Percentiles rank a stretch among this genome's conserved stretches.
These are phyloP conservation scores for Molossus molossus DNA, from an alignment of 2,797 vertebrate genomes.

Conservation along the genomic window DNA sequence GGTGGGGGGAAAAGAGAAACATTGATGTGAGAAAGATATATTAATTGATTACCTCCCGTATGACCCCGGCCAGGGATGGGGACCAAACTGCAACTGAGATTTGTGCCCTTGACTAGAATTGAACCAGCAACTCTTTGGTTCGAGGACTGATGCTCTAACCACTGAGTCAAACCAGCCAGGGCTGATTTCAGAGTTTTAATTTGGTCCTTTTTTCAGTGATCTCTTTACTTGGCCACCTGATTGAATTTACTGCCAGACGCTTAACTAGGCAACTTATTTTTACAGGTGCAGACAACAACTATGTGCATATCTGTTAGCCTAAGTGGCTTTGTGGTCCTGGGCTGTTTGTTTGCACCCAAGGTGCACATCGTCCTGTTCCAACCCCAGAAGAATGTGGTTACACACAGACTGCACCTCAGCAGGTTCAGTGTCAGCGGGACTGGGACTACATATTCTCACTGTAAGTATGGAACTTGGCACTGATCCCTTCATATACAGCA, in stretches of 20 bases:
- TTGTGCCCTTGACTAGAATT: too few species aligned
- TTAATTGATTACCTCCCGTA: too few species aligned
- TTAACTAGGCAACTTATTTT: constrained; percentile 84
- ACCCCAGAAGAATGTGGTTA: constrained; percentile 99
- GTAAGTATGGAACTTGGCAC: constrained; percentile 89
- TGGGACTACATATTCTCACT: constrained; percentile 96
- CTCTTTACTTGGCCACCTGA: background rate
- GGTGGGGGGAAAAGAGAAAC: too few species aligned
- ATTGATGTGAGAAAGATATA: too few species aligned
- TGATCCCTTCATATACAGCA: background rate
- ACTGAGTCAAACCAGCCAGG: too few species aligned
- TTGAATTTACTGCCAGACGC: background rate
- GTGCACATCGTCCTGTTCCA: constrained; percentile 99
- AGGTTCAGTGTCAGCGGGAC: constrained; percentile 98
- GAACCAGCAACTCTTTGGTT: too few species aligned
- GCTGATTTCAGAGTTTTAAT: background rate
- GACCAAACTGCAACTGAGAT: too few species aligned
- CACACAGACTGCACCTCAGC: constrained; percentile 97
- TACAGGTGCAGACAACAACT: constrained; percentile 98
- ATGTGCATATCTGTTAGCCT: constrained; percentile 99
- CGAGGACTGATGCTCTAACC: too few species aligned
- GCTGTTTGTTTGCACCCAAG: constrained; percentile 98
- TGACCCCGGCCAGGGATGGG: too few species aligned
- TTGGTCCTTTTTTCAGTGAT: background rate
- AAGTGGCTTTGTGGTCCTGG: constrained; percentile 98